phyloP scores from a whole-genome alignment of 2,797 vertebrate species.

The Sphaeramia orbicularis region DNA sequence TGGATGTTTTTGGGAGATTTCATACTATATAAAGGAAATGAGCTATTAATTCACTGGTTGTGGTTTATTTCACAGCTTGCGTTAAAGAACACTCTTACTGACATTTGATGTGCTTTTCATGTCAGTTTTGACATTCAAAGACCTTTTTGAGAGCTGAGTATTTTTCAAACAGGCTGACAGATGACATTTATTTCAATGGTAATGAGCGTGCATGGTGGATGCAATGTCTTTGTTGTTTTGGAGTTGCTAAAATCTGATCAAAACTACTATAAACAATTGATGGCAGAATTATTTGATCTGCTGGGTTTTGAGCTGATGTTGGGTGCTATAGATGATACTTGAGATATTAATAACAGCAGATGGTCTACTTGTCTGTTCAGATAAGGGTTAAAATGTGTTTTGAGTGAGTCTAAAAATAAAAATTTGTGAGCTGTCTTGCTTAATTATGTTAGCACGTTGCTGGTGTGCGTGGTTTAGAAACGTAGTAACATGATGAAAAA shows the following conservation, averaged over 20 bases:
- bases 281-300: conserved; percentile 21
- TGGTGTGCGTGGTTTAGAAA: not conserved
- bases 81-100: conserved; percentile 43
- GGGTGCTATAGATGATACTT: conserved; percentile 1
- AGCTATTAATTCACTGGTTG: too few species aligned
- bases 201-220: conserved; percentile 49
- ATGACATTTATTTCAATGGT: conserved; percentile 70
- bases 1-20: conserved; percentile 66
- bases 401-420: conserved; percentile 27
- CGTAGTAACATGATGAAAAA: conserved; percentile 2
- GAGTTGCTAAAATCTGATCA: conserved; percentile 44
- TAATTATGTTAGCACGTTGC: not conserved
- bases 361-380: not conserved
- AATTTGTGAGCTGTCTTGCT: not conserved
- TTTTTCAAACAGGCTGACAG: conserved; percentile 52
- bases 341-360: conserved; percentile 1
- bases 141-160: conserved; percentile 56
- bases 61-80: conserved; percentile 26
- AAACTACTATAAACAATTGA: conserved; percentile 25
- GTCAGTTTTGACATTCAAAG: conserved; percentile 72
- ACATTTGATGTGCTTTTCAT: conserved; percentile 71
- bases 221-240: conserved; percentile 19
- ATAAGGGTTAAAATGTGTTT: conserved; percentile 18
- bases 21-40: not conserved
- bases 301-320: conserved; percentile 2